Evolutionary conservation across 2,888 invertebrate genomes (phyloP), one percentile per base, ranked within the genome.

Genomic region (Galerucella nymphaeae): DNA sequence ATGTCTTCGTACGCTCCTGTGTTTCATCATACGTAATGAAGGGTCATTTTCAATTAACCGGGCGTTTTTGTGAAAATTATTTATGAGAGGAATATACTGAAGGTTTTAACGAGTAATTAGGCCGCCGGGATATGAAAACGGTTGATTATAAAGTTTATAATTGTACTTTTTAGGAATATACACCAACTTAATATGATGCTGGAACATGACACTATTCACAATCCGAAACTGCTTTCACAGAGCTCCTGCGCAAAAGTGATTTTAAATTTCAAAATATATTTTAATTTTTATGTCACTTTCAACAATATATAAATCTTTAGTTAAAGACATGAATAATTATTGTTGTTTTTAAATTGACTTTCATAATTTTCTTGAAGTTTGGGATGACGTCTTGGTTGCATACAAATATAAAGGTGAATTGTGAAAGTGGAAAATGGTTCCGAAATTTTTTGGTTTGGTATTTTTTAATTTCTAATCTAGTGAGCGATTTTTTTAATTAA

Each of bases 1-100:
- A n/a, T n/a, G 50, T 16, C 10, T 16, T 13, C 38, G 38, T 59
- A 38, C 61, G 41, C 16, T n/a, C 42, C 38, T 58, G 16, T 58
- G 18, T 45, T 66, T 58, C 30, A 16, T n/a, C n/a, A 30, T 38
- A 61, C 58, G 61, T 67, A 59, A 61, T 67, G 67, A 38, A 67
- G 67, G 67, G 59, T 67, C 67, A 61, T 67, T 67, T 67, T 67
- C 67, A 67, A 67, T 67, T 67, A 67, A 67, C 59, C 50, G 61
- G 61, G 67, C 50, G 67, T 67, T 67, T 66, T 67, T 67, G 67
- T 67, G 58, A 67, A 45, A 67, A 67, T 67, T 59, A 67, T 67
- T 59, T 67, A 67, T 67, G 67, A 67, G 59, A 45, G 67, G 61
- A 59, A 67, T 50, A 67, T 67, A 59, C 61, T 61, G 67, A 59